A percentile compares a stretch with the other conserved stretches of the same genome.
phyloP scores from a whole-genome alignment of 2,888 invertebrate genomes.

The Microplitis deprimator region DNA sequence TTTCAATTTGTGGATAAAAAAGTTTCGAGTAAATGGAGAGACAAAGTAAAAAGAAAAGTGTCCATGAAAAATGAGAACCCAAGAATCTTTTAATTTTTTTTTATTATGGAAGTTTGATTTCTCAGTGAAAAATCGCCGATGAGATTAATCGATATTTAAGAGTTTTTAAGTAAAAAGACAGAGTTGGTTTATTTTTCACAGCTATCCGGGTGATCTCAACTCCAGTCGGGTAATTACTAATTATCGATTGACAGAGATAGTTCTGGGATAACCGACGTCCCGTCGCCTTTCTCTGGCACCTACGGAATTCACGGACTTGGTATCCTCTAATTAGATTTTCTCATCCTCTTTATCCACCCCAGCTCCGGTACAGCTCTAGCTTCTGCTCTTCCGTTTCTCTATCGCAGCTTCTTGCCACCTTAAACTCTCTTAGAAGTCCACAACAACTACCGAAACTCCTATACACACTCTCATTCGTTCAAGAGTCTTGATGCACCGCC shows the following conservation, averaged over 20 bases:
- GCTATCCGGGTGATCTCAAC: conserved; percentile 21
- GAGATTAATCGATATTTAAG: conserved; percentile 31
- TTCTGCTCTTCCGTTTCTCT: neutral
- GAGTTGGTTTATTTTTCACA: neutral
- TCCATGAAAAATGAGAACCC: no score
- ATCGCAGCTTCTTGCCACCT: neutral
- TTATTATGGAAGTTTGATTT: neutral
- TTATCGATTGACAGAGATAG: conserved; percentile 44
- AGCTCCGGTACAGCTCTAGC: neutral
- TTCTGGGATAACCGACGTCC: conserved; percentile 25
- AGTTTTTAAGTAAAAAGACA: conserved; percentile 13
- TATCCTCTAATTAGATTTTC: conserved; percentile 45
- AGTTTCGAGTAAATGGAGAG: neutral
- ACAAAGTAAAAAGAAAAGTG: neutral
- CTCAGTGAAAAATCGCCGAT: neutral
- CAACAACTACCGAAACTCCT: conserved; percentile 16
- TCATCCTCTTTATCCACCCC: conserved; percentile 27
- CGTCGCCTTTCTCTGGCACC: conserved; percentile 20
- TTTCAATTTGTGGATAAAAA: neutral
- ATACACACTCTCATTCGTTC: conserved; percentile 19
- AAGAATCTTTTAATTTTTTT: no score
- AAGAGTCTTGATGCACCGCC: conserved; percentile 35
- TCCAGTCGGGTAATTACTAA: conserved; percentile 38
- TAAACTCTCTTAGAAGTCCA: conserved; percentile 40
- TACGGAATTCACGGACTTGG: conserved; percentile 31